These are phyloP conservation scores for Folsomia candida DNA, from an alignment of 2,888 invertebrate genomes.

Conservation along the genomic window DNA sequence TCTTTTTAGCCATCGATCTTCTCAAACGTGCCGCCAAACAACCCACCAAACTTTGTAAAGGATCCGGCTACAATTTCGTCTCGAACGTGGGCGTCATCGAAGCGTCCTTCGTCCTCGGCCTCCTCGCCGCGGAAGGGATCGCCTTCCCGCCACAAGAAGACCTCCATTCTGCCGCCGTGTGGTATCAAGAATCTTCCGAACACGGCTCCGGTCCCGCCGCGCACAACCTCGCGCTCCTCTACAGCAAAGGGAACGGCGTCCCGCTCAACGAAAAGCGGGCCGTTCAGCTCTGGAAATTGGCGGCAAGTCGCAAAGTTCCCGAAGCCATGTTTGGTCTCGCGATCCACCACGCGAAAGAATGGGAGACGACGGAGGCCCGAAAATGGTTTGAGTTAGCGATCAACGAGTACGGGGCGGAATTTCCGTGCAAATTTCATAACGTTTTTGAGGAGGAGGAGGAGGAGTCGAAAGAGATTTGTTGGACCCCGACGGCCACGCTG, in stretches of 20 bases:
- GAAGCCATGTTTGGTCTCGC: conserved; percentile 36
- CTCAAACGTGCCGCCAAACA: conserved; percentile 37
- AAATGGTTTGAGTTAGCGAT: conserved; percentile 31
- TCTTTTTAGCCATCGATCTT: conserved; percentile 33
- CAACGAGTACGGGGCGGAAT: not conserved
- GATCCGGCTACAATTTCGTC: conserved; percentile 27
- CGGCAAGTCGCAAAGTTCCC: conserved; percentile 31
- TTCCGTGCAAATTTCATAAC: not conserved
- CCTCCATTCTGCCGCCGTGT: conserved; percentile 30
- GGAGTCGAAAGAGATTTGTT: conserved; percentile 12
- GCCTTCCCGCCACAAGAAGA: conserved; percentile 30
- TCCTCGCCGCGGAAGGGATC: conserved; percentile 24
- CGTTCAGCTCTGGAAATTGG: conserved; percentile 39
- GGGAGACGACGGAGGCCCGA: conserved; percentile 34
- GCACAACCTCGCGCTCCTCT: conserved; percentile 29
- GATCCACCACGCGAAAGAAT: conserved; percentile 34
- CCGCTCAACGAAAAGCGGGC: conserved; percentile 24
- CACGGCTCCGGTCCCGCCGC: conserved; percentile 38
- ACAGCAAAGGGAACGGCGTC: conserved; percentile 24
- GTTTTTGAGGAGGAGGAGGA: conserved; percentile 19
- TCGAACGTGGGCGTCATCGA: conserved; percentile 42
- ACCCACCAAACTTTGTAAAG: conserved; percentile 34
- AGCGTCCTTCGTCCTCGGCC: conserved; percentile 32
- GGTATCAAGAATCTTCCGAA: conserved; percentile 31
- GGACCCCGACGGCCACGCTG: conserved; percentile 17